Conservation (phyloP, 1,140 invertebrate genomes). For the Drosophila littoralis region DNA sequence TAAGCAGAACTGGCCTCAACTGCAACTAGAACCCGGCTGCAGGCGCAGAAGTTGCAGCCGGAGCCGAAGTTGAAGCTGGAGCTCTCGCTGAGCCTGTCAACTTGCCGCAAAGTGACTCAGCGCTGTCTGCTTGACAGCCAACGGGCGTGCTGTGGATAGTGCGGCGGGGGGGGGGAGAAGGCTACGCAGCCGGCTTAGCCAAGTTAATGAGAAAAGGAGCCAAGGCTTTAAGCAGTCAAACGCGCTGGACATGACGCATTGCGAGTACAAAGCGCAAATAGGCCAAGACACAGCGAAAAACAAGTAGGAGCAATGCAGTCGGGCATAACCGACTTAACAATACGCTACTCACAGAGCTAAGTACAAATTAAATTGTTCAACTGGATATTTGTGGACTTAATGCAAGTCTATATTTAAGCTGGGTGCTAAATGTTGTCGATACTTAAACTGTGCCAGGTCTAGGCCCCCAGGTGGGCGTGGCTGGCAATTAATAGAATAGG, state of each 20-base stretch:
- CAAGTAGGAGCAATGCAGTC: not conserved
- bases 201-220: conserved; percentile 71
- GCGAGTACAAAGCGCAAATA: conserved; percentile 53
- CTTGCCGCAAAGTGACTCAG: conserved; percentile 29
- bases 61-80: conserved; percentile 1
- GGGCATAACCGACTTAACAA: not conserved
- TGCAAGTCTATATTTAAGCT: too few species aligned
- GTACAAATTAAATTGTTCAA: not conserved
- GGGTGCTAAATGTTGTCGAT: too few species aligned
- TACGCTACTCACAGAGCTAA: not conserved
- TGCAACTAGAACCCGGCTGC: conserved; percentile 9
- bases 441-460: too few species aligned
- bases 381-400: too few species aligned
- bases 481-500: too few species aligned
- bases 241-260: conserved; percentile 60
- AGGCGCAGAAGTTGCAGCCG: not conserved
- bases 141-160: not conserved
- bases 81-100: conserved; percentile 27
- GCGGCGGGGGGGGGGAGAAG: not conserved
- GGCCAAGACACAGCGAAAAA: conserved; percentile 32
- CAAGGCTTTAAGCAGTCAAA: conserved; percentile 40
- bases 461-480: too few species aligned
- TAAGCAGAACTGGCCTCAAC: conserved; percentile 17
- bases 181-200: conserved; percentile 11
- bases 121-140: conserved; percentile 6